Conservation (phyloP, 2,888 invertebrate species). For the Melitaea athalia region DNA sequence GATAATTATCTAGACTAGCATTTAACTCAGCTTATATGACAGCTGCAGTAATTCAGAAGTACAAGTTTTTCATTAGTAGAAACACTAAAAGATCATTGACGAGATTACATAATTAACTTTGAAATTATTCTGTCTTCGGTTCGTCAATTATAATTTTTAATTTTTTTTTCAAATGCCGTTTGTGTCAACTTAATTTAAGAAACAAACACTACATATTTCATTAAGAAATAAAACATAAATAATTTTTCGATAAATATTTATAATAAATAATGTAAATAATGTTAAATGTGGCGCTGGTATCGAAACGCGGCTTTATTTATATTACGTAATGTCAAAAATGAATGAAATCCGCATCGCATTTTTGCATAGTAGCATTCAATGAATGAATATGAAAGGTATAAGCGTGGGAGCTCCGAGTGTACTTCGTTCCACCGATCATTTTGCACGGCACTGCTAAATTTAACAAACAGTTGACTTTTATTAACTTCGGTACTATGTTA, state of each 20-base stretch:
- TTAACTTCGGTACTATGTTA: constrained; percentile 8
- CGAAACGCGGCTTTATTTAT: not conserved
- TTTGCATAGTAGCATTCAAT: constrained; percentile 19
- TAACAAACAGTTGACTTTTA: constrained; percentile 33
- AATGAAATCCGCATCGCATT: constrained; percentile 10
- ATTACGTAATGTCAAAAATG: constrained; percentile 7
- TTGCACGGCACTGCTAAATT: constrained; percentile 35
- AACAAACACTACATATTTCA: no score
- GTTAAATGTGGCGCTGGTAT: not conserved
- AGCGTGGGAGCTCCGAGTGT: constrained; percentile 19
- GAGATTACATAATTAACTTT: no score
- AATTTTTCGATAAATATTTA: not conserved
- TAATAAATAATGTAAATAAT: no score
- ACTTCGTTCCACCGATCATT: constrained; percentile 21
- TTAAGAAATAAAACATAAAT: no score
- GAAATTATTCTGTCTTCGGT: no score
- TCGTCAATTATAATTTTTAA: no score
- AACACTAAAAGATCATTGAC: no score
- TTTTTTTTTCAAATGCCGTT: no score
- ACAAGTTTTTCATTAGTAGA: no score
- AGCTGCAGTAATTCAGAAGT: no score
- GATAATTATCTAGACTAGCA: not conserved
- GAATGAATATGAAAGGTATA: constrained; percentile 17
- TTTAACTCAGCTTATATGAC: no score
- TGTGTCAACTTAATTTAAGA: no score